Conservation (phyloP, 2,113 vertebrate genomes). For the Emydocephalus ijimae region DNA sequence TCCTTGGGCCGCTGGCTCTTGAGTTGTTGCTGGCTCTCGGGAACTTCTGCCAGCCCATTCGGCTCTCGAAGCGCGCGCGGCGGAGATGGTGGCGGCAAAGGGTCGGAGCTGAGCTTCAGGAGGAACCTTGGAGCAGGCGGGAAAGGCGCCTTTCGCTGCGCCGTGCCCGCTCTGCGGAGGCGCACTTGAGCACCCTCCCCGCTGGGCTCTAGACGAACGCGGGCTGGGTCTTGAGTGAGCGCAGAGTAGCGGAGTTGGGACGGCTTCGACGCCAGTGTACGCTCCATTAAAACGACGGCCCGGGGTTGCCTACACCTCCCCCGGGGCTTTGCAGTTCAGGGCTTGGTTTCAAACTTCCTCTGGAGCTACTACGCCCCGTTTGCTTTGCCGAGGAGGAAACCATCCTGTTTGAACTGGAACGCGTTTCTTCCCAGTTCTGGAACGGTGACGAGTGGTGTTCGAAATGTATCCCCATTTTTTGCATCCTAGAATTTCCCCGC, state of each 20-base stretch:
- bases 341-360: not conserved
- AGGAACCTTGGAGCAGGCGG: not conserved
- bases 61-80: constrained; percentile 36
- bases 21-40: constrained; percentile 13
- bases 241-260: not conserved
- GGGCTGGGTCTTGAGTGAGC: not conserved
- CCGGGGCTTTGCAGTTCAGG: not conserved
- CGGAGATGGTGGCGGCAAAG: constrained; percentile 11
- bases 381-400: constrained; percentile 1
- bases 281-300: not conserved
- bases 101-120: constrained; percentile 31
- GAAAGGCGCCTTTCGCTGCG: constrained; percentile 67
- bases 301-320: not conserved
- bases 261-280: not conserved
- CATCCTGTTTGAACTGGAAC: not conserved
- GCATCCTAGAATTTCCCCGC: not conserved
- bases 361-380: not conserved
- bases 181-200: not conserved
- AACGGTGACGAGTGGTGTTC: too few relatives aligned
- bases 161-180: constrained; percentile 65
- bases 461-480: not conserved
- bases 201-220: too few relatives aligned
- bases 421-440: not conserved
- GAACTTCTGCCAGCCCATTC: constrained; percentile 20
- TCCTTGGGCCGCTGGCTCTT: constrained; percentile 39